A percentile compares a stretch with the other conserved stretches of the same genome.
phyloP scores from a whole-genome alignment of 2,888 invertebrate species.

The Leucophora obtusa region DNA sequence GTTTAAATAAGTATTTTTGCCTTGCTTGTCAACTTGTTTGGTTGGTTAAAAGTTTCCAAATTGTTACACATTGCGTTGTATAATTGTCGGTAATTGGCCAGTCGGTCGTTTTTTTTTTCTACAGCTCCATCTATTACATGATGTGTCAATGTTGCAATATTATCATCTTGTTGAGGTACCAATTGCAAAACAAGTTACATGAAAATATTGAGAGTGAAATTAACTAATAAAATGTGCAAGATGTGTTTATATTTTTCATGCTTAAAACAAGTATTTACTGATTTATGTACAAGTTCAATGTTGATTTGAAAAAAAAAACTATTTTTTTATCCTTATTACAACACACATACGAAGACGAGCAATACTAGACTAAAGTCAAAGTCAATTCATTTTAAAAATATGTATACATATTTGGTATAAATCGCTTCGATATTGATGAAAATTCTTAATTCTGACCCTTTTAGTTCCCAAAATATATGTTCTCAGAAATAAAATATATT shows the following conservation, averaged over 20 bases:
- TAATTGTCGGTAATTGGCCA: constrained; percentile 20
- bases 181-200: constrained; percentile 45
- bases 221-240: constrained; percentile 33
- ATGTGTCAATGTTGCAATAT: constrained; percentile 25
- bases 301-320: constrained; percentile 27
- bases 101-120: constrained; percentile 10
- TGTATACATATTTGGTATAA: no score
- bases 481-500: no score
- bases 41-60: constrained; percentile 44
- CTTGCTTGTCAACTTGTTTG: constrained; percentile 45
- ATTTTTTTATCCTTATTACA: constrained; percentile 30
- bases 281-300: constrained; percentile 27
- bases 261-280: constrained; percentile 22
- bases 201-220: constrained; percentile 56
- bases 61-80: constrained; percentile 26
- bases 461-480: no score
- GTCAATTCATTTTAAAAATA: no score
- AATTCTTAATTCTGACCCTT: no score
- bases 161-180: not conserved
- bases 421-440: no score
- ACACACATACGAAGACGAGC: no score
- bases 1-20: not conserved
- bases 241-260: not conserved
- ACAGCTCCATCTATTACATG: constrained; percentile 40
- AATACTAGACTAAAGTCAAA: no score